phyloP scores from a whole-genome alignment of 2,113 vertebrate species.

The Passer montanus region DNA sequence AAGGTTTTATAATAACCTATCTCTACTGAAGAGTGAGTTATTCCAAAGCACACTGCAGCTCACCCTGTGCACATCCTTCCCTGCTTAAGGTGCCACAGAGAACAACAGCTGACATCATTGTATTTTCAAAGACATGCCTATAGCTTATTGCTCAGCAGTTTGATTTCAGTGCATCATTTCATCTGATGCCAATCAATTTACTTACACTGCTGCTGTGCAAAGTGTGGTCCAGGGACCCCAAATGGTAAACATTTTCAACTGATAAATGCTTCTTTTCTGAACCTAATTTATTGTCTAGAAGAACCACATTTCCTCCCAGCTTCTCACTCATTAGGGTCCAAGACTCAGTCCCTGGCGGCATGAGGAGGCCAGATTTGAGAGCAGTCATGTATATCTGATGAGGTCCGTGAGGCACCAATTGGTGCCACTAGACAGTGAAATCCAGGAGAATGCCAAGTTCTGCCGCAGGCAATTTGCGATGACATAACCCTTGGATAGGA shows the following conservation, averaged over 20 bases:
- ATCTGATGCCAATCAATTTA: background rate
- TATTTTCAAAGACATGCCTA: background rate
- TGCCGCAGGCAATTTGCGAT: background rate
- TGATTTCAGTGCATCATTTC: background rate
- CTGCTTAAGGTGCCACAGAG: background rate
- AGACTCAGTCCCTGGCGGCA: background rate
- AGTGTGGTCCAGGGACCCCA: background rate
- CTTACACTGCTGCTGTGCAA: background rate
- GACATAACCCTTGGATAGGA: slow-evolving; percentile 33
- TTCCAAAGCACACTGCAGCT: slow-evolving; percentile 6
- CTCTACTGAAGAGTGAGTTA: background rate
- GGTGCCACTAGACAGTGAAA: background rate
- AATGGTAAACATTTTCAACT: background rate
- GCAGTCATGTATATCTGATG: slow-evolving; percentile 25
- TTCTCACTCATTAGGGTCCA: slow-evolving; percentile 2
- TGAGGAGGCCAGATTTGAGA: slow-evolving; percentile 1
- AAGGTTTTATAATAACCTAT: slow-evolving; percentile 15
- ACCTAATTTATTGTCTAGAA: slow-evolving; percentile 12
- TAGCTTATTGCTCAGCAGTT: background rate
- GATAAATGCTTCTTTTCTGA: slow-evolving; percentile 5
- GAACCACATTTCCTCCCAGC: background rate
- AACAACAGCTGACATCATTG: background rate
- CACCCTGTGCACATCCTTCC: background rate
- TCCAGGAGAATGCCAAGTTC: slow-evolving; percentile 15
- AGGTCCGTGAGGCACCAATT: background rate